Evolutionary conservation across 2,888 invertebrate species (phyloP), one percentile per base, ranked within the genome.

Genomic region (Chrysodeixis includens): DNA sequence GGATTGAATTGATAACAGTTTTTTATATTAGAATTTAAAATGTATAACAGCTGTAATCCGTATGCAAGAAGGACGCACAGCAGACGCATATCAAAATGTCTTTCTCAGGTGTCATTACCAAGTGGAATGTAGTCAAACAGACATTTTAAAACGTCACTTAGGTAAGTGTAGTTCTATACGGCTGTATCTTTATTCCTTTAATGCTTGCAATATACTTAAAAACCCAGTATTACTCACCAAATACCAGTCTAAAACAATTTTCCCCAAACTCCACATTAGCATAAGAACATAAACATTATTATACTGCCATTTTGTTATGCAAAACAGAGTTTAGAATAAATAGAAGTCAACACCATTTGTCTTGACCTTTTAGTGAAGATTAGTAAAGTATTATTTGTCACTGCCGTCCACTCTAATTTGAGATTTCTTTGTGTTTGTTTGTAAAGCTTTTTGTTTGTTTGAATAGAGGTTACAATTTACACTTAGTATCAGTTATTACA

Each of bases 291-390:
- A 40, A 40, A 40, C 40, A 40, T 40, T 20, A 46, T 46, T 46
- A 46, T 46, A 49, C 20, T 49, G 18, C 46, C 18, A 18, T 20
- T 49, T 49, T 49, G 46, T 49, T 49, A 49, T 49, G 46, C 46
- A 49, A 49, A 49, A 20, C 18, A 49, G 44, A 49, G 20, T 9
- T 49, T 9, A 18, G 26, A 18, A 49, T 16, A 46, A 46, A 46
- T 8, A 46, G n/a, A 9, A 46, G n/a, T 1, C 46, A 46, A 46
- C 7, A 46, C 16, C 9, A 44, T 32, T 32, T 2, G 40, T 40
- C 40, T 40, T 40, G 40, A 40, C 40, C 40, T 40, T 40, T 40
- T 5, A 40, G 40, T 40, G n/a, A n/a, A 35, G n/a, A 40, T 40
- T 40, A n/a, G 40, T 40, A n/a, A 1, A 6, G n/a, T n/a, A 5